These are phyloP conservation scores for Spheniscus mendiculus DNA, from an alignment of 2,113 vertebrate species.

Conservation along the genomic window DNA sequence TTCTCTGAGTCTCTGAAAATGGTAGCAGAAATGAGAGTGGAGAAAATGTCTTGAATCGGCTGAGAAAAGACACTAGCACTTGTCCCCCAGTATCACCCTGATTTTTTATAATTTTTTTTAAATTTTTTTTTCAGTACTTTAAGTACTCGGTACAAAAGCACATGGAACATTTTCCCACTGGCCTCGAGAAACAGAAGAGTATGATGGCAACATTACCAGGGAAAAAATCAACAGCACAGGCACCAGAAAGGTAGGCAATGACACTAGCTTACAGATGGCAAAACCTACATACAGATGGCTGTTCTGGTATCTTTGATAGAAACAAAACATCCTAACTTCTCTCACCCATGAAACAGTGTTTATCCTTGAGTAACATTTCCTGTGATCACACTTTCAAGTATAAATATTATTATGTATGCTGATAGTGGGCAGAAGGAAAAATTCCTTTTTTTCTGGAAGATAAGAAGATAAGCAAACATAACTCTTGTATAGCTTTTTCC, in stretches of 20 bases:
- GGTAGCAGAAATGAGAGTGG: not conserved
- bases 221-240: not conserved
- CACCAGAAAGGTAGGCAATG: not conserved
- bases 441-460: slow-evolving; percentile 10
- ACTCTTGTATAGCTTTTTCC: not conserved
- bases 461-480: slow-evolving; percentile 38
- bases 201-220: not conserved
- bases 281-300: not conserved
- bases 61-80: not conserved
- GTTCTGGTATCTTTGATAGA: not conserved
- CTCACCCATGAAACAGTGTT: not conserved
- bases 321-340: not conserved
- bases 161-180: not conserved
- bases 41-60: not conserved
- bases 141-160: not conserved
- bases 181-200: not conserved
- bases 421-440: not conserved
- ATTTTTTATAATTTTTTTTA: not conserved
- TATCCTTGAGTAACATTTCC: slow-evolving; percentile 17
- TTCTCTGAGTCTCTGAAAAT: not conserved
- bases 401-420: slow-evolving; percentile 46
- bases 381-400: slow-evolving; percentile 9
- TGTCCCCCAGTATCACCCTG: not conserved
- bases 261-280: not conserved
- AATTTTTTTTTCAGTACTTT: not conserved